Evolutionary conservation across 1,140 invertebrate genomes (phyloP), one percentile per base, ranked within the genome.

Genomic region (Caerostris extrusa): DNA sequence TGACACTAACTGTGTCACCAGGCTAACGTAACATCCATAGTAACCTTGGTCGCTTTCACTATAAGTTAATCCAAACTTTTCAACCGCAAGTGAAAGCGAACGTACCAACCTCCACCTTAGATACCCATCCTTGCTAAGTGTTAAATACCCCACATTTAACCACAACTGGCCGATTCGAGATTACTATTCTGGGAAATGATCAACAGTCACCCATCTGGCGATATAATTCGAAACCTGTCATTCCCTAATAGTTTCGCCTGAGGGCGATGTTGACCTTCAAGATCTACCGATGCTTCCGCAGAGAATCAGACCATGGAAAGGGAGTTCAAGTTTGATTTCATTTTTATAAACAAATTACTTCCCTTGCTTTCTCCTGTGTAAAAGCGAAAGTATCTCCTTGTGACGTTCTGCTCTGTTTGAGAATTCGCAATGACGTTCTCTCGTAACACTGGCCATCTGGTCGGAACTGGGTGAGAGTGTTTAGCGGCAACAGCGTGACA

Each of bases 291-390:
- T 83, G 90, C 90, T 83, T 83, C 90, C 69, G 90, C 50, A 77
- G 58, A 19, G 69, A 91, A 83, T 91, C 90, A 91, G 90, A 91
- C 90, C 90, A 83, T 64, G 34, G 77, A 91, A 91, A 91, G 50
- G 50, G 90, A 91, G 90, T 91, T 91, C 90, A 91, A 91, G 90
- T 91, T 91, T 91, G 90, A 83, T 91, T 83, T 91, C 77, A 56
- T 83, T 91, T 90, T 81, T 81, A 60, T 64, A 77, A 77, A 77
- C 71, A 77, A 77, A 77, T 53, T 77, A 64, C 19, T 81, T n/a
- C 77, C 55, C n/a, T 81, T 55, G 19, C 19, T 89, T 69, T 81
- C 55, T 81, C 69, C 57, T 77, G 12, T 89, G 55, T 50, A 57
- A 69, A 89, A 64, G 60, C n/a, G 64, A 89, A 71, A 69, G 60